Evolutionary conservation across 2,797 vertebrate genomes (phyloP), one percentile per base, ranked within the genome.

Genomic region (Poeciliopsis gracilis): DNA sequence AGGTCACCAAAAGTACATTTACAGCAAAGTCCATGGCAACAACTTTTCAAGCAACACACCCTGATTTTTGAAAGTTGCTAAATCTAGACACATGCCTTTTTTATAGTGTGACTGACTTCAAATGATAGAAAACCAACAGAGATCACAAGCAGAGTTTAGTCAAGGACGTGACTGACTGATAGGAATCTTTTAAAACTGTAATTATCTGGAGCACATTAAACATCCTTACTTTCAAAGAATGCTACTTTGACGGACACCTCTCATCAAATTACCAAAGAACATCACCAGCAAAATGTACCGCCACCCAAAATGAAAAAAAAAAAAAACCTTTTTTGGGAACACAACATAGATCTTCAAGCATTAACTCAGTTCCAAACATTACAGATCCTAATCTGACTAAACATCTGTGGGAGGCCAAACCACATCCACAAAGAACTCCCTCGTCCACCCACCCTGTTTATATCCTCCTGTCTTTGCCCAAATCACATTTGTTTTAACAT

Each of bases 391-490:
- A 43, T 46, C 20, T 70, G 28, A 75, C 5, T 15, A 43, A 69
- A 69, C 23, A 70, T 70, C 28, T 57, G 61, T 57, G 47, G 77
- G 59, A 79, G 12, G 45, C 63, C 41, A 69, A 55, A 51, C 41
- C 61, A 53, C 46, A 77, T 69, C 49, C 25, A 49, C 46, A 69
- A 51, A 77, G 18, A n/a, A 38, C 53, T 43, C 61, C 59, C 33
- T 49, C 75, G 10, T 36, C 13, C 45, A 15, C 59, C 61, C 61
- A 36, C 15, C 25, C 12, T 45, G 41, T 70, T 70, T 9, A 16
- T 45, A 70, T 7, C 6, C 41, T 70, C 25, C 41, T 33, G 28
- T 67, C 30, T 41, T 33, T 51, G 61, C 23, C 8, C 45, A 12
- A 57, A 74, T 57, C 51, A 57, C 12, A 43, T 53, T n/a, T 51